These are phyloP conservation scores for Tolypeutes matacus DNA, from an alignment of 2,797 vertebrate genomes.

Conservation along the genomic window DNA sequence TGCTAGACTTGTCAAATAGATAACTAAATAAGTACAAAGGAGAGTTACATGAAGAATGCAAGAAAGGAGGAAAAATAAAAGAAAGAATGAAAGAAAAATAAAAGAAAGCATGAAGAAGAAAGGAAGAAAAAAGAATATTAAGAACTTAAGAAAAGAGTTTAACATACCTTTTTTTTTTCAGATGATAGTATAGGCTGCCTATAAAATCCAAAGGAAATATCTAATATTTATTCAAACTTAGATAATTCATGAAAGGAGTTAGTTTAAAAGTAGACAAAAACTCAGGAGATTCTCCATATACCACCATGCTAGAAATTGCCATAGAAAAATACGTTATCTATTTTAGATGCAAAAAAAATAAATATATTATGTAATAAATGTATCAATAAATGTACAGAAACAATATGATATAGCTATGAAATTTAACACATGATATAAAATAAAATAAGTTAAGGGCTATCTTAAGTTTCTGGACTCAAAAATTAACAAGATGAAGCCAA, in stretches of 20 bases:
- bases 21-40: slow-evolving; percentile 13
- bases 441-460: not conserved
- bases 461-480: not conserved
- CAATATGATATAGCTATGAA: not conserved
- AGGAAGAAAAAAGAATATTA: not conserved
- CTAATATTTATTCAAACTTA: not conserved
- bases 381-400: not conserved
- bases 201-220: not conserved
- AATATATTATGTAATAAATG: not conserved
- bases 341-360: not conserved
- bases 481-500: not conserved
- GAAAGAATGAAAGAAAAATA: not conserved
- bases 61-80: not conserved
- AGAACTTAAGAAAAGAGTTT: not conserved
- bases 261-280: not conserved
- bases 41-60: not conserved
- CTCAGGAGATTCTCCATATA: not conserved
- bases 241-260: not conserved
- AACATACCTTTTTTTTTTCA: not conserved
- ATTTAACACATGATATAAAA: not conserved
- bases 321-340: not conserved
- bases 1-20: not conserved
- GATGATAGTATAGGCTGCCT: not conserved
- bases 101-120: not conserved
- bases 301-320: not conserved